Base-by-base conservation (phyloP, 2,113 vertebrate genomes). In the Epinephelus fuscoguttatus region DNA sequence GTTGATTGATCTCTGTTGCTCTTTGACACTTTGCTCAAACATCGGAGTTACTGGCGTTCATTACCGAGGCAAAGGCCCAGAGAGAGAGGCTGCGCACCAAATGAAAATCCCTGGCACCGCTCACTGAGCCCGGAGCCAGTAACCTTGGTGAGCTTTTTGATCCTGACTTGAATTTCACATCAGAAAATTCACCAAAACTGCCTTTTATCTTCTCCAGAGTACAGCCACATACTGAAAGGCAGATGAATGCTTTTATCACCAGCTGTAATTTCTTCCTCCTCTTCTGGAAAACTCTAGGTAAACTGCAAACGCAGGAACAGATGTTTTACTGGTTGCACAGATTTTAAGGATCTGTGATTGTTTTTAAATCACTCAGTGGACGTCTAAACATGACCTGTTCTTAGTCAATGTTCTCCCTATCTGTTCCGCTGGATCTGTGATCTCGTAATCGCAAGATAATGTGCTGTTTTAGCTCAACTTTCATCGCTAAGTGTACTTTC, bases 101-200 rank as follows among this genome's bases (percentile, higher is more conserved):
- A 47, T 81, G 60, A 69, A 84, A 75, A 67, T 84, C 76, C 66
- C 74, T 87, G 88, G 85, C 86, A 66, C 61, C n/a, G 81, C 82
- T 30, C 33, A 30, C n/a, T 18, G 17, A 81, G 79, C 86, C 90
- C 37, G 17, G 3, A 88, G 85, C 84, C 12, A 53, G 25, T 69
- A 78, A 73, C 84, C 73, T 81, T 57, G 68, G 70, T 87, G 56
- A 15, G 57, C 70, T 83, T 83, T 89, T 81, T 90, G 86, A 91
- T 88, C 88, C 82, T 74, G 76, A 77, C 86, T 84, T 25, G 79
- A 81, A 70, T 89, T 91, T 90, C 84, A 92, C 75, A 80, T 86
- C 75, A 92, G 70, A 85, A 85, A 89, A 90, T 85, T 86, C 80
- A 71, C 82, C 84, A 82, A 82, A 90, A 89, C 70, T 30, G 67